These are phyloP conservation scores for Drosophila pruinosa DNA, from an alignment of 1,140 invertebrate genomes.

Conservation along the genomic window DNA sequence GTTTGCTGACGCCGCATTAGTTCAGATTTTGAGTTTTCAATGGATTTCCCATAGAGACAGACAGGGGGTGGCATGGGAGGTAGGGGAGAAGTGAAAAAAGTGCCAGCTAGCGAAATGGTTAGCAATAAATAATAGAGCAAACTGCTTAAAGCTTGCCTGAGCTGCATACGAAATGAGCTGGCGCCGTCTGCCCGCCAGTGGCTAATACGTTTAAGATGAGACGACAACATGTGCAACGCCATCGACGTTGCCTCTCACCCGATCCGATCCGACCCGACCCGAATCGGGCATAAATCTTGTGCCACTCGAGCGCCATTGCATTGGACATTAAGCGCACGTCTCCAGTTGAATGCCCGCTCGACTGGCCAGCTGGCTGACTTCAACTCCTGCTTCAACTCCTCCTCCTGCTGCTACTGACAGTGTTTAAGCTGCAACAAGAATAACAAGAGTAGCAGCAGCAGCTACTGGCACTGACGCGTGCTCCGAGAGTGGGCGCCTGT, in stretches of 20 bases:
- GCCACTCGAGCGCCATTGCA: constrained; percentile 67
- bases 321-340: constrained; percentile 70
- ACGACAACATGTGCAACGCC: constrained; percentile 77
- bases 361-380: not conserved
- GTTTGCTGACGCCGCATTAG: constrained; percentile 75
- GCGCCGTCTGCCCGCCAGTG: constrained; percentile 29
- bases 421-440: constrained; percentile 18
- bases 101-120: constrained; percentile 58
- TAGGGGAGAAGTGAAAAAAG: not conserved
- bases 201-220: constrained; percentile 81
- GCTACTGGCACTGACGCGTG: not conserved
- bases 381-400: constrained; percentile 17
- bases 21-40: constrained; percentile 73
- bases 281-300: constrained; percentile 73
- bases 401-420: constrained; percentile 12
- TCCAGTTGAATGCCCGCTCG: constrained; percentile 23
- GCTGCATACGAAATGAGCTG: constrained; percentile 73
- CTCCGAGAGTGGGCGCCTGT: not conserved
- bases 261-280: constrained; percentile 40
- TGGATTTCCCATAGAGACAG: constrained; percentile 33
- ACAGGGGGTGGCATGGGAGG: no score
- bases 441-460: not conserved
- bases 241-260: constrained; percentile 22
- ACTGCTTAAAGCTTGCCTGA: constrained; percentile 73
- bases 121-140: constrained; percentile 78